These are phyloP conservation scores for Cotesia glomerata DNA, from an alignment of 1,140 invertebrate genomes.

Conservation along the genomic window DNA sequence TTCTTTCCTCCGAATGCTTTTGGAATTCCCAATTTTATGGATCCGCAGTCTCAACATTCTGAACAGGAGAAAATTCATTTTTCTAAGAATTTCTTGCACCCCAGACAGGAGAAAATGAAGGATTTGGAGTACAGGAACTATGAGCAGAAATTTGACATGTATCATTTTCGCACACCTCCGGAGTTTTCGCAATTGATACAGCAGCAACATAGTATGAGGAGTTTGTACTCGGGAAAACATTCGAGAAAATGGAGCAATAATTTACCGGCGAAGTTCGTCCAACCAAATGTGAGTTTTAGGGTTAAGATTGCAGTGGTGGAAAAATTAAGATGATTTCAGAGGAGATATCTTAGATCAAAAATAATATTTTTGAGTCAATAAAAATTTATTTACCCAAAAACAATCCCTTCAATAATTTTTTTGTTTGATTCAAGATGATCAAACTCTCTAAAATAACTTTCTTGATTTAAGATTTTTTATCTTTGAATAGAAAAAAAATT, in stretches of 20 bases:
- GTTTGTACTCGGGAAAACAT: slow-evolving; percentile 40
- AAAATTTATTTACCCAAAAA: too few relatives aligned
- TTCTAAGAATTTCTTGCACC: too few relatives aligned
- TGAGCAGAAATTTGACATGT: slow-evolving; percentile 12
- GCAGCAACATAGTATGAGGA: slow-evolving; percentile 23
- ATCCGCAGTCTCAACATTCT: slow-evolving; percentile 8
- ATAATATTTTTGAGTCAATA: not conserved
- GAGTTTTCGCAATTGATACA: slow-evolving; percentile 32
- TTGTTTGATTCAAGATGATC: too few relatives aligned
- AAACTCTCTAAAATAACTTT: too few relatives aligned
- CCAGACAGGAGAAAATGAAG: too few relatives aligned
- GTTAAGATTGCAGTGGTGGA: not conserved
- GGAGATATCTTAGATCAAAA: not conserved
- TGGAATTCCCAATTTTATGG: slow-evolving; percentile 25
- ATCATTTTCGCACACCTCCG: slow-evolving; percentile 33
- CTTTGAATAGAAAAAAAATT: too few relatives aligned
- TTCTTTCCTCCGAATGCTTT: slow-evolving; percentile 34
- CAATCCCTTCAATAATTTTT: too few relatives aligned
- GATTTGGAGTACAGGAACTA: slow-evolving; percentile 18
- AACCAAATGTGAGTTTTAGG: slow-evolving; percentile 48
- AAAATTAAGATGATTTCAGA: too few relatives aligned
- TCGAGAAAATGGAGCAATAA: slow-evolving; percentile 47
- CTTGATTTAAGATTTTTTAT: too few relatives aligned
- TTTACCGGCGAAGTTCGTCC: slow-evolving; percentile 43
- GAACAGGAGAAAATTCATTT: slow-evolving; percentile 20